Base-by-base conservation (phyloP, 2,113 vertebrate species). In the Takifugu bimaculatus region DNA sequence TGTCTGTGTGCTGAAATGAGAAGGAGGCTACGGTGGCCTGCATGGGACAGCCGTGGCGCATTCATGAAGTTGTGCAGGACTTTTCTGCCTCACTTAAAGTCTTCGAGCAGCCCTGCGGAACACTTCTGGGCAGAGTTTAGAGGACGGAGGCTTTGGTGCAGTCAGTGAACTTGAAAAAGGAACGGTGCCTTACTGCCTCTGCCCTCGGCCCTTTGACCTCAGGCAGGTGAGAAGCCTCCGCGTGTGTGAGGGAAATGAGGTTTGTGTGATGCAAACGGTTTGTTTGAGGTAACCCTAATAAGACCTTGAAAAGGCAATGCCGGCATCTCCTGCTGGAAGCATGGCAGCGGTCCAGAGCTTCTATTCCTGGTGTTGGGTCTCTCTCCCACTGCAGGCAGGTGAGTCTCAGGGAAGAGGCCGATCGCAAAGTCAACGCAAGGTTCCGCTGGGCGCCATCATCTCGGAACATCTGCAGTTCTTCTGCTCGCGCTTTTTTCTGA, bases 401-500 rank as follows among this genome's bases (percentile, higher is more conserved):
- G 2, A 70, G 53, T 13, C 55, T 28, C 25, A 20, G 50, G 35
- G 65, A 53, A 54, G 50, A 39, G 42, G 50, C 67, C 29, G 59
- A 65, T 45, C 43, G 51, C 55, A 49, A 68, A 74, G 35, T 39
- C 35, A 39, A 39, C 35, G 11, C 35, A 39, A 39, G 35, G 35
- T 39, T 20, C 35, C 11, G 35, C 35, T 39, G 2, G 35, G 9
- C 7, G 35, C 57, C 87, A 89, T 89, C 83, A 88, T 86, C 84
- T 77, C 50, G 25, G 65, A 88, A 84, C 87, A 91, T 88, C 88
- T 90, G 86, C 89, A 89, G 87, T 86, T 90, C 70, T 81, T 64
- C 74, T 59, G 66, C 70, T 77, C 75, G 25, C 75, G 79, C 70
- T 75, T 75, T 20, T 83, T 67, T 62, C 71, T 73, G 65, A 78